Base-by-base conservation (phyloP, 64 coral and sea anemone species). In the Astreopora myriophthalma region DNA sequence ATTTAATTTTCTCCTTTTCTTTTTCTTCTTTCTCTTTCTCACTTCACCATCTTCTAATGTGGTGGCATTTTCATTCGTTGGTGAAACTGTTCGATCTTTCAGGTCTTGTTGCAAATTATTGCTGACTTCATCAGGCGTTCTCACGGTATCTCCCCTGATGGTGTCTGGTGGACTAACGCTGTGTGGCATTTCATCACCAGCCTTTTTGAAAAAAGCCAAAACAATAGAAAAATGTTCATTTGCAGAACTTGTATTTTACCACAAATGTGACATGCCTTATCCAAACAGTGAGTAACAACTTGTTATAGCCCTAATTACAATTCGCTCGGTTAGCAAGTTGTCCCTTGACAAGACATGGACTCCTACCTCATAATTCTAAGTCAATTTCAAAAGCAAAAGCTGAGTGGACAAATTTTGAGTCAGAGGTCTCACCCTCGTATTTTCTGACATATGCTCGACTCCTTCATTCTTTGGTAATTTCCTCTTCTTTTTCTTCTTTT, bases 11-110 rank as follows among this genome's bases (percentile, higher is more conserved):
- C 25, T 96, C 46, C 78, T 93, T 64, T 72, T 93, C 74, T 90
- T 96, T 58, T 96, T 96, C 37, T 96, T 96, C 65, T 93, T 96
- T 89, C 90, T 96, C 79, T 90, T 93, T 64, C 90, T 80, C 42
- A 69, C 85, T 37, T 93, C 91, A 33, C 10, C 40, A 31, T 85
- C 48, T 55, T 91, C 88, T 5, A 63, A 29, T 31, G 55, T 67
- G 22, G 48, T 64, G 60, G 7, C 22, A 11, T 89, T 64, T 55
- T 90, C 93, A 25, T 19, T 46, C 14, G 35, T 22, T 1, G 93
- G 36, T 49, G 79, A 42, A 69, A 61, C 3, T 77, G 51, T 8
- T 65, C 87, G 33, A 58, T 49, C 9, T 32, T 85, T 30, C 32
- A 62, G 22, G 14, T 73, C 51, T 71, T 11, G 46, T 26, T 77